phyloP scores from a whole-genome alignment of 2,113 vertebrate genomes.

The Bambusicola thoracicus region DNA sequence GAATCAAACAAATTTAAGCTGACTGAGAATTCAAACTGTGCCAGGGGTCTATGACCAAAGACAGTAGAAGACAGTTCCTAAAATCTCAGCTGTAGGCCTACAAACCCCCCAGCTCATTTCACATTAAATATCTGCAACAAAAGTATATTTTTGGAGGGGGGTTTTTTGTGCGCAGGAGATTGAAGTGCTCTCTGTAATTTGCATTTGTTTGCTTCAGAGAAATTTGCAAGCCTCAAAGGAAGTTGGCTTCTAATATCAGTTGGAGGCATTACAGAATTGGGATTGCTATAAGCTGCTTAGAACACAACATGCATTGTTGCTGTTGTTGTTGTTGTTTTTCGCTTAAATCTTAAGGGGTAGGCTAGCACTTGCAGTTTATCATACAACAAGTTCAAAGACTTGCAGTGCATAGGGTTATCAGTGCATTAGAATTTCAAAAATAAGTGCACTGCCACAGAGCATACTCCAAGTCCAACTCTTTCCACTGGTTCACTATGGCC shows the following conservation, averaged over 20 bases:
- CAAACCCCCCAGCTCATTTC: background rate
- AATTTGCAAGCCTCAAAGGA: background rate
- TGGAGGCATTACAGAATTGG: background rate
- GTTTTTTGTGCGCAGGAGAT: background rate
- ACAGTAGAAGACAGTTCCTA: background rate
- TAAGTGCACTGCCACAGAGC: background rate
- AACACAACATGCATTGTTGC: background rate
- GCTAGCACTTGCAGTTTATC: background rate
- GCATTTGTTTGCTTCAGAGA: background rate
- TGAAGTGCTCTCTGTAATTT: background rate
- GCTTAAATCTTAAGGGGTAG: too few relatives aligned
- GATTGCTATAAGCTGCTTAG: background rate
- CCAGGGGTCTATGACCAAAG: background rate
- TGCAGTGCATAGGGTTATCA: background rate
- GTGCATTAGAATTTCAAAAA: background rate
- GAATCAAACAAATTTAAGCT: background rate
- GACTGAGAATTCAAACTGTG: background rate
- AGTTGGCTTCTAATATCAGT: background rate
- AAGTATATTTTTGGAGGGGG: background rate
- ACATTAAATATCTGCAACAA: background rate
- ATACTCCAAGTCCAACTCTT: background rate
- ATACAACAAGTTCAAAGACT: background rate
- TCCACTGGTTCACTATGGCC: background rate
- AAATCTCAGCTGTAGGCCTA: background rate
- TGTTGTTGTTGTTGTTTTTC: too few relatives aligned